Percentiles rank a stretch among this genome's conserved stretches.
phyloP scores from a whole-genome alignment of 2,888 invertebrate genomes.

The Tiphia femorata region DNA sequence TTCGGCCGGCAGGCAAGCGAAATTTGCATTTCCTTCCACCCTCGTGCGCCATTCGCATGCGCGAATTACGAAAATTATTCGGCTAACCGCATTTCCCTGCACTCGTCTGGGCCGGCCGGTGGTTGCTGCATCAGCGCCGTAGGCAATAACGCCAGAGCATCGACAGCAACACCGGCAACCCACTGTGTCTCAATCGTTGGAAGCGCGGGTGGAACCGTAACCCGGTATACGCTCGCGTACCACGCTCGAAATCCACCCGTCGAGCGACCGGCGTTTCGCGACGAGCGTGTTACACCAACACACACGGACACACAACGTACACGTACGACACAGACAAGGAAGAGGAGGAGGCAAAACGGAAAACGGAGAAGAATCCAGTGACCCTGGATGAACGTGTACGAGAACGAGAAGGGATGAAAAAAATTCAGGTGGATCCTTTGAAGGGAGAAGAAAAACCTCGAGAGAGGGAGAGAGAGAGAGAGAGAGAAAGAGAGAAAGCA shows the following conservation, averaged over 20 bases:
- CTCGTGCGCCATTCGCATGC: neutral
- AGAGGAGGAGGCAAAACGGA: no score
- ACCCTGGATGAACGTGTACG: neutral
- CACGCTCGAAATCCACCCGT: neutral
- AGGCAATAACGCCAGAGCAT: neutral
- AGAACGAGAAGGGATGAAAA: no score
- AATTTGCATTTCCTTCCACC: neutral
- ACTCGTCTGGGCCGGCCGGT: slow-evolving; percentile 4
- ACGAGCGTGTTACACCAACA: no score
- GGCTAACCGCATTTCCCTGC: slow-evolving; percentile 26
- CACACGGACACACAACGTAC: neutral
- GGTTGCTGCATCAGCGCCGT: neutral
- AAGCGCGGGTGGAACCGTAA: neutral
- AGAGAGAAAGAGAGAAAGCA: neutral
- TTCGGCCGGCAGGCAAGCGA: no score
- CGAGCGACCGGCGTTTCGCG: neutral
- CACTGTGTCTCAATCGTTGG: slow-evolving; percentile 16
- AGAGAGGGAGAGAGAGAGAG: neutral
- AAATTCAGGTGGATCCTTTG: neutral
- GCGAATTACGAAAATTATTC: slow-evolving; percentile 46
- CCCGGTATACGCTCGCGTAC: neutral
- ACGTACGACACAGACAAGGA: neutral
- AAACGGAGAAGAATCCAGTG: no score
- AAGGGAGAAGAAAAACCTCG: no score
- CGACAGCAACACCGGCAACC: no score